phyloP scores from a whole-genome alignment of 2,797 vertebrate genomes.

The Remorina albescens region DNA sequence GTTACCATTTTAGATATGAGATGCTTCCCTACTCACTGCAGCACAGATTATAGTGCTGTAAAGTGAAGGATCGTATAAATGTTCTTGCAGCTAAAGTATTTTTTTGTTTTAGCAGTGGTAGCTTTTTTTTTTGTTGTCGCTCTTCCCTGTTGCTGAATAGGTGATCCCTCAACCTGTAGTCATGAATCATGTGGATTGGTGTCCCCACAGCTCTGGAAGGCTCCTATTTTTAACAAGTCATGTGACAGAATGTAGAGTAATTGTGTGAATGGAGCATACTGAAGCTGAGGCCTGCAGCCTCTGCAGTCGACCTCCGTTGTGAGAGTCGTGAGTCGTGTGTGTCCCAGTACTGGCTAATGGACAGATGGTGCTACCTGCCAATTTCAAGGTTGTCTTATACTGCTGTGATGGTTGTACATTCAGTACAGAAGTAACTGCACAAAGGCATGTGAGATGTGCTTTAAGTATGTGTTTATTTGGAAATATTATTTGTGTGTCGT shows the following conservation, averaged over 20 bases:
- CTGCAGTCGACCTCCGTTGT: slow-evolving; percentile 8
- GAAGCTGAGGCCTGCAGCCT: neutral
- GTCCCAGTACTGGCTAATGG: slow-evolving; percentile 42
- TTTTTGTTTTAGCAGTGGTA: neutral
- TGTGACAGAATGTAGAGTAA: neutral
- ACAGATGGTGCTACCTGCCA: slow-evolving; percentile 63
- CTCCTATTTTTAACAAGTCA: slow-evolving; percentile 19
- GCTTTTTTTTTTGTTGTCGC: neutral
- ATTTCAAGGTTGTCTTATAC: slow-evolving; percentile 57
- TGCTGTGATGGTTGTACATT: slow-evolving; percentile 14
- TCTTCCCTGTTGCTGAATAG: slow-evolving; percentile 1
- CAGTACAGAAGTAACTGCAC: neutral
- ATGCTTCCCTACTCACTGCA: no score
- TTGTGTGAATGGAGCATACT: slow-evolving; percentile 3
- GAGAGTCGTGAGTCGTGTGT: slow-evolving; percentile 37
- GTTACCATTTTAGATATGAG: neutral
- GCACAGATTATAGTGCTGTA: no score
- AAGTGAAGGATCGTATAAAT: neutral
- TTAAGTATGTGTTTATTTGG: slow-evolving; percentile 25
- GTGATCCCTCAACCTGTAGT: neutral
- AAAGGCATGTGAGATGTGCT: slow-evolving; percentile 16
- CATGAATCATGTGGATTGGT: slow-evolving; percentile 15
- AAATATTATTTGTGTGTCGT: neutral
- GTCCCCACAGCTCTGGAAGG: slow-evolving; percentile 5
- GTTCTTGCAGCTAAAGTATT: neutral